Evolutionary conservation across 2,888 invertebrate species (phyloP).

Genomic region (Apodemia hepburni): DNA sequence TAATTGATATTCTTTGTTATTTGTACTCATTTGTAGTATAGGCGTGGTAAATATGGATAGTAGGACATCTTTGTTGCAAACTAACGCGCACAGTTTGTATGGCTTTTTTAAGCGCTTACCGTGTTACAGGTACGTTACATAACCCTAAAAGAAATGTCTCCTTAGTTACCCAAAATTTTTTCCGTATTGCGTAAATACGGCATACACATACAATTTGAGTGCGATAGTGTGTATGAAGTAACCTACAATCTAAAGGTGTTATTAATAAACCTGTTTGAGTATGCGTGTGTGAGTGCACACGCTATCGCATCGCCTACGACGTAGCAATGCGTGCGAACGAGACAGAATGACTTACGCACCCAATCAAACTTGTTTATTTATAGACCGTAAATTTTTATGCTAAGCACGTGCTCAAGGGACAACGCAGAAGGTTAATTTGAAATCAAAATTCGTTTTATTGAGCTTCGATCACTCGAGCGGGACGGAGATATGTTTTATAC

Average conservation of each 20-base stretch:
- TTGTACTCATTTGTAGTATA: slow-evolving; percentile 11
- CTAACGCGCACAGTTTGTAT: neutral
- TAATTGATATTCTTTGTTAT: slow-evolving; percentile 53
- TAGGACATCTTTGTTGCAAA: neutral
- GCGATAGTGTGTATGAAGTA: neutral
- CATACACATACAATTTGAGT: neutral
- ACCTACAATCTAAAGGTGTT: neutral
- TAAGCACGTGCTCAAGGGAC: slow-evolving; percentile 1
- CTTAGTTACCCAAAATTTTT: neutral
- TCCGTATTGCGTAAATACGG: neutral
- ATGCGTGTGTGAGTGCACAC: no score
- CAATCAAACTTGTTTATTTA: slow-evolving; percentile 4
- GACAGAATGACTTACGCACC: neutral
- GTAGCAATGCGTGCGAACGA: no score
- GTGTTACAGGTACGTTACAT: neutral
- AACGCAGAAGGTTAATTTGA: neutral
- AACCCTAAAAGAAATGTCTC: neutral
- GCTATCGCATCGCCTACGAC: no score
- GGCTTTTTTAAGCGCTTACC: neutral
- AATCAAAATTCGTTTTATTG: neutral
- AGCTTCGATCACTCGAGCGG: neutral
- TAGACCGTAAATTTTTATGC: neutral
- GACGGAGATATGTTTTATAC: neutral
- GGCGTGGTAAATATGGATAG: neutral
- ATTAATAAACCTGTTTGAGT: neutral